Evolutionary conservation across 2,888 invertebrate genomes (phyloP).

Genomic region (Campoletis raptor): DNA sequence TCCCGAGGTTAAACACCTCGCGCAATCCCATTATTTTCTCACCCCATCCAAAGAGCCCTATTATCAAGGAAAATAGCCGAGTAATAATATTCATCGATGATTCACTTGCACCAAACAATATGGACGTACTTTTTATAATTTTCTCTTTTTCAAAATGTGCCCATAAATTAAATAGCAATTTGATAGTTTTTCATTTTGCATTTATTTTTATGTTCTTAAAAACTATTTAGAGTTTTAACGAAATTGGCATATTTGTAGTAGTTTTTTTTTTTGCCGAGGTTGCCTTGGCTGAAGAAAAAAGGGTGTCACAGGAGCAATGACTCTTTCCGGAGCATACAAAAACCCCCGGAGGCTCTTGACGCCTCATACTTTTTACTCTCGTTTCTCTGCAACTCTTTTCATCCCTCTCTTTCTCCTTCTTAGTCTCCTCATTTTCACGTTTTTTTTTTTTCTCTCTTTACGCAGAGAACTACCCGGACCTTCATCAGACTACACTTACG

Average conservation of each 20-base stretch:
- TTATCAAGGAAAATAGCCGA: conserved; percentile 3
- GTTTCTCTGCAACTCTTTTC: conserved; percentile 11
- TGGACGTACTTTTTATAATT: background rate
- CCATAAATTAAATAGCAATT: background rate
- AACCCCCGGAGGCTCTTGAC: conserved; percentile 28
- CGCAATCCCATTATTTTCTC: conserved; percentile 26
- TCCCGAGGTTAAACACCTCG: conserved; percentile 5
- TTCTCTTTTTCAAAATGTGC: background rate
- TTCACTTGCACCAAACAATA: conserved; percentile 1
- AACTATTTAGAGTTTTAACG: background rate
- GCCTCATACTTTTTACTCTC: conserved; percentile 8
- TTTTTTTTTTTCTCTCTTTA: conserved; percentile 1
- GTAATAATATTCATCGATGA: conserved; percentile 26
- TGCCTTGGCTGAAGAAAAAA: conserved; percentile 9
- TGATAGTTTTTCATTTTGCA: background rate
- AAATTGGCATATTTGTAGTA: conserved; percentile 37
- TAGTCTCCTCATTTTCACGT: background rate
- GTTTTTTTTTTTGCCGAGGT: conserved; percentile 45
- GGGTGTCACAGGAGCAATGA: conserved; percentile 35
- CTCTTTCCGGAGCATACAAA: conserved; percentile 22
- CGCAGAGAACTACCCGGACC: conserved; percentile 6
- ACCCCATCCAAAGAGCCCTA: background rate
- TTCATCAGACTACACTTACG: conserved; percentile 22
- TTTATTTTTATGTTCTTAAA: background rate
- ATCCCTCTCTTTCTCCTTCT: background rate